Evolutionary conservation across 2,113 vertebrate genomes (phyloP).

Genomic region (Isichthys henryi): DNA sequence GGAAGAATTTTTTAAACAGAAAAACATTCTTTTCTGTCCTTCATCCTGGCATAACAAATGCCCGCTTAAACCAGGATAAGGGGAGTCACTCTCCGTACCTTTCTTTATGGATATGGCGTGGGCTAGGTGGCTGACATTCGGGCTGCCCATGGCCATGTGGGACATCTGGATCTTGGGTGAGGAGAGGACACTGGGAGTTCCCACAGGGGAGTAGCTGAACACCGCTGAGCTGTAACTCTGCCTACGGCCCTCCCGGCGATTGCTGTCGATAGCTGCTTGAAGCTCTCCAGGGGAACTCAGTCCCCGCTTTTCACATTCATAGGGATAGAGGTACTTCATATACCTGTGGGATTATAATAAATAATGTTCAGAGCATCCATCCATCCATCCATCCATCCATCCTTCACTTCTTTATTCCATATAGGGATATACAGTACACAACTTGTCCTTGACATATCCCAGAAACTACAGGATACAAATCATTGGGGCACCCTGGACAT

Average conservation of each 20-base stretch:
- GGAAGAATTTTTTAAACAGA: background rate
- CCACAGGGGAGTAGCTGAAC: constrained; percentile 71
- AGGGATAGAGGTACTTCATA: constrained; percentile 98
- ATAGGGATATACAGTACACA: background rate
- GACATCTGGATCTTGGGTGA: constrained; percentile 59
- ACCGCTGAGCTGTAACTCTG: constrained; percentile 73
- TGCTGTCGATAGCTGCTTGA: constrained; percentile 95
- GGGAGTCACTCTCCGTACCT: constrained; percentile 55
- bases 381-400: background rate
- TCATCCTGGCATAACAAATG: background rate
- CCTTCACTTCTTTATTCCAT: background rate
- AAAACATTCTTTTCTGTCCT: background rate
- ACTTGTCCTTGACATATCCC: background rate
- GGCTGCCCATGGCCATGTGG: constrained; percentile 48
- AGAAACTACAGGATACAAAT: background rate
- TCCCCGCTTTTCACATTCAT: constrained; percentile 88
- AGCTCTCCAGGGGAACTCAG: constrained; percentile 91
- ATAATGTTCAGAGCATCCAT: background rate
- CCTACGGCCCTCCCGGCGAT: constrained; percentile 83
- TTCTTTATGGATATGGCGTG: constrained; percentile 74
- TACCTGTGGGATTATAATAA: constrained; percentile 61
- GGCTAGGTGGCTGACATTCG: constrained; percentile 53
- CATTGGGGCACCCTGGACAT: background rate
- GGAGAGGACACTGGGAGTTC: constrained; percentile 59
- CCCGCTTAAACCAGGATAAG: background rate